Evolutionary conservation across 2,113 vertebrate genomes (phyloP), one percentile per base, ranked within the genome.

Genomic region (Embiotoca jacksoni): DNA sequence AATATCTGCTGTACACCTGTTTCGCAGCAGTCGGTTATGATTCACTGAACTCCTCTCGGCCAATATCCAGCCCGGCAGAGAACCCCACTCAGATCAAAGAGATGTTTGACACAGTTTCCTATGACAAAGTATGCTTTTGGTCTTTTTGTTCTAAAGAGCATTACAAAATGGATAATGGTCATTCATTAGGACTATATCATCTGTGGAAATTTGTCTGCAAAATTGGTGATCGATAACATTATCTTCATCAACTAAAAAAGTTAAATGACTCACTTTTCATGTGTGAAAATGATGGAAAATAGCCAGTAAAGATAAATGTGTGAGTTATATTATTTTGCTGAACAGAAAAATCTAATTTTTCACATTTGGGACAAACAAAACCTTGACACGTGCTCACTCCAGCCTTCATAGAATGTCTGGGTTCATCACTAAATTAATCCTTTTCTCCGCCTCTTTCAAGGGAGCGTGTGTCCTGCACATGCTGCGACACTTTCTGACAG

Each of bases 71-170:
- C 64, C 76, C 90, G 36, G 94, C 95, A 33, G 95, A 95, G 75
- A 95, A 85, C 80, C 93, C 95, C 55, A 95, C 93, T 54, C 94
- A 95, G 81, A 95, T 95, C 72, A 79, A 92, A 60, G 92, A 95
- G 82, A 95, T 95, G 95, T 95, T 95, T 88, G 94, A 95, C 86
- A 91, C 93, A 8, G 89, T 95, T 59, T 95, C 95, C 49, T 95
- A 95, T 89, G 81, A 95, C n/a, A 95, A 95, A 88, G 95, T 95
- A 77, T 37, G 64, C 11, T 14, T 68, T 55, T 36, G 36, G 14
- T 35, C 9, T 39, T 47, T 46, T 33, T 32, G 6, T 74, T 15
- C 44, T 4, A 50, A 32, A 47, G 9, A 5, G 4, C 10, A 4
- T 7, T 6, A 56, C 47, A 14, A 3, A 84, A 13, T 31, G 35